Evolutionary conservation across 2,797 vertebrate genomes (phyloP).

Genomic region (Pseudopleuronectes americanus): DNA sequence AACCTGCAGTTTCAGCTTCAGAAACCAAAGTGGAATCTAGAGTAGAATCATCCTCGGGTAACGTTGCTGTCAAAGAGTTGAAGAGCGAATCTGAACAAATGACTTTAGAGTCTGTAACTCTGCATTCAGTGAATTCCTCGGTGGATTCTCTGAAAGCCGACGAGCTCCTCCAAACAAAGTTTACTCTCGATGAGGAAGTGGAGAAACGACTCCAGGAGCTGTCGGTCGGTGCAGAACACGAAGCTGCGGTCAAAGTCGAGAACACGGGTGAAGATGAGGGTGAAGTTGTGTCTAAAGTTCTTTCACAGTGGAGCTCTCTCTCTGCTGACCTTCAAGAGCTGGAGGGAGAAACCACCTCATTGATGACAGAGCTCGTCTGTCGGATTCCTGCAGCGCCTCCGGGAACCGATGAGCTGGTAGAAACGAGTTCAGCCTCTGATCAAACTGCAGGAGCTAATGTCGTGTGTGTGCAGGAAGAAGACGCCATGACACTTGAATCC

Average conservation of each 20-base stretch:
- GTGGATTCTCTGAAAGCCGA: slow-evolving; percentile 20
- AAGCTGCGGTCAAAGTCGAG: background rate
- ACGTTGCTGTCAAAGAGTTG: background rate
- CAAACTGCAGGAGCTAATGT: background rate
- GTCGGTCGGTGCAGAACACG: background rate
- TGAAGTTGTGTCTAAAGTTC: background rate
- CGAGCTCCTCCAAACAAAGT: slow-evolving; percentile 7
- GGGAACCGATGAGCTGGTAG: background rate
- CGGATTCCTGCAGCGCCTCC: background rate
- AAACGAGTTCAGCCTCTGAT: background rate
- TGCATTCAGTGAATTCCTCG: background rate
- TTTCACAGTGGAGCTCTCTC: slow-evolving; percentile 31
- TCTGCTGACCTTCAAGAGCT: slow-evolving; percentile 27
- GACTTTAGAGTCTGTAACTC: slow-evolving; percentile 34
- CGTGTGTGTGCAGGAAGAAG: background rate
- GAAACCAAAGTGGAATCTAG: background rate
- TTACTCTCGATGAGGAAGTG: background rate
- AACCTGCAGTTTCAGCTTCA: background rate
- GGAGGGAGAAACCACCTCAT: slow-evolving; percentile 9
- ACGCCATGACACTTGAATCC: slow-evolving; percentile 32
- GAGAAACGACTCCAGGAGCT: slow-evolving; percentile 5
- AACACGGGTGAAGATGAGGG: background rate
- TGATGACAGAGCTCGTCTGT: slow-evolving; percentile 26
- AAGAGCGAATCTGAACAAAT: slow-evolving; percentile 12
- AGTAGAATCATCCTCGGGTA: slow-evolving; percentile 8